Evolutionary conservation across 2,113 vertebrate species (phyloP).

Genomic region (Hippolais icterina): DNA sequence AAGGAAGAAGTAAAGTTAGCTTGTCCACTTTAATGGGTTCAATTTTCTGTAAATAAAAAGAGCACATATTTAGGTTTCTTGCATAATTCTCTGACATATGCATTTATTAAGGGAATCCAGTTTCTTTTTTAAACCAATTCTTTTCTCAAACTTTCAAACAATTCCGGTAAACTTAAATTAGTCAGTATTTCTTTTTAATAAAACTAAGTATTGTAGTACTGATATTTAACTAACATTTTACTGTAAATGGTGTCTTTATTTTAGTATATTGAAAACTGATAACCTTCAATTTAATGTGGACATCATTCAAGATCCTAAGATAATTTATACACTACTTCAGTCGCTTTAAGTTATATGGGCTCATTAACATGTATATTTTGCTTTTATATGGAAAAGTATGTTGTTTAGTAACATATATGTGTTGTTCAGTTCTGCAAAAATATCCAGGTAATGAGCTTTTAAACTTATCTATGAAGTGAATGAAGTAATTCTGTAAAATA

Average conservation of each 20-base stretch:
- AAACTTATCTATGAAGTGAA: background rate
- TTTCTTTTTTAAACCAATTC: background rate
- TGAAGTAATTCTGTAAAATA: background rate
- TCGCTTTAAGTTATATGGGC: background rate
- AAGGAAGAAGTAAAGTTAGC: background rate
- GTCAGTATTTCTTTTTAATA: background rate
- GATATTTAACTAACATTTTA: background rate
- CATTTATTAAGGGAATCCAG: background rate
- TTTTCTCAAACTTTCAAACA: background rate
- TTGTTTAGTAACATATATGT: background rate
- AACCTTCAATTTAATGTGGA: background rate
- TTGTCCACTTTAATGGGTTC: background rate
- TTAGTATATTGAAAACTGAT: background rate
- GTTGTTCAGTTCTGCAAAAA: background rate
- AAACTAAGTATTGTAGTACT: background rate
- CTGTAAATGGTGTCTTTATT: background rate
- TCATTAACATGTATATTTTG: background rate
- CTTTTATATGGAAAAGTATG: background rate
- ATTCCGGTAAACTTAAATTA: background rate
- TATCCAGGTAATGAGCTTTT: background rate
- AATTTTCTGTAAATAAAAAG: background rate
- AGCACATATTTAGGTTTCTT: background rate
- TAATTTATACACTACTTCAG: background rate
- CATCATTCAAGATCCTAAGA: background rate
- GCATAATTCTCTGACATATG: background rate